Percentiles rank a stretch among this genome's conserved stretches.
phyloP scores from a whole-genome alignment of 92 coral and sea anemone genomes.

The Anthopleura xanthogrammica region DNA sequence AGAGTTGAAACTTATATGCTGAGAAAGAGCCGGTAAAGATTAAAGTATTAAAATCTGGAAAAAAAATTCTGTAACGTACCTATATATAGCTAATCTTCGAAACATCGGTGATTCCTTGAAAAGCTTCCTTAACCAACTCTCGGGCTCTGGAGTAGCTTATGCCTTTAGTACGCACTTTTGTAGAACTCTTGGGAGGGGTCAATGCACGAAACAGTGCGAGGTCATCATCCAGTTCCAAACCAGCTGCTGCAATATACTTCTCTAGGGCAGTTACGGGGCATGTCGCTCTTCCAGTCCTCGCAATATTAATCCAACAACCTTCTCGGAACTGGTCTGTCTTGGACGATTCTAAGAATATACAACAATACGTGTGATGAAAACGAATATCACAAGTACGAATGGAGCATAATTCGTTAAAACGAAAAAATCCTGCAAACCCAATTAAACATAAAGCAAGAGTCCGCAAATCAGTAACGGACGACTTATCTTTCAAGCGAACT shows the following conservation, averaged over 20 bases:
- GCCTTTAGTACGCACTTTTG: conserved; percentile 42
- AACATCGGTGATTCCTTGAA: conserved; percentile 23
- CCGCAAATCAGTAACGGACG: conserved; percentile 24
- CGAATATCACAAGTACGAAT: conserved; percentile 35
- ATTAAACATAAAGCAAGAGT: conserved; percentile 40
- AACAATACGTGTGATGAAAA: conserved; percentile 16
- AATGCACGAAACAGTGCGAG: conserved; percentile 42
- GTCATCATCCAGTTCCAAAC: conserved; percentile 26
- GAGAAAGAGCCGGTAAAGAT: no score
- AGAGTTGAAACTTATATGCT: no score
- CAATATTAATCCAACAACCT: conserved; percentile 48
- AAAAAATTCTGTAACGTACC: no score
- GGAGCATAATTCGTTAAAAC: conserved; percentile 33
- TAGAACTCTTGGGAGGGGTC: conserved; percentile 19
- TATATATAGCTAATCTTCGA: conserved; percentile 8
- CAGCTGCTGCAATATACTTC: conserved; percentile 30
- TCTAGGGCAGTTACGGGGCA: conserved; percentile 30
- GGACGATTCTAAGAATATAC: conserved; percentile 41
- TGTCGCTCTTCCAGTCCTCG: conserved; percentile 38
- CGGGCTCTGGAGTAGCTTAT: conserved; percentile 38
- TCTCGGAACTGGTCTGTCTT: conserved; percentile 54
- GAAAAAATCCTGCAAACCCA: conserved; percentile 47
- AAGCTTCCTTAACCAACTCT: conserved; percentile 43
- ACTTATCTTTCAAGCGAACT: conserved; percentile 21
- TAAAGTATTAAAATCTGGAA: no score